Evolutionary conservation across 2,113 vertebrate species (phyloP).

Genomic region (Oreotrochilus melanogaster): DNA sequence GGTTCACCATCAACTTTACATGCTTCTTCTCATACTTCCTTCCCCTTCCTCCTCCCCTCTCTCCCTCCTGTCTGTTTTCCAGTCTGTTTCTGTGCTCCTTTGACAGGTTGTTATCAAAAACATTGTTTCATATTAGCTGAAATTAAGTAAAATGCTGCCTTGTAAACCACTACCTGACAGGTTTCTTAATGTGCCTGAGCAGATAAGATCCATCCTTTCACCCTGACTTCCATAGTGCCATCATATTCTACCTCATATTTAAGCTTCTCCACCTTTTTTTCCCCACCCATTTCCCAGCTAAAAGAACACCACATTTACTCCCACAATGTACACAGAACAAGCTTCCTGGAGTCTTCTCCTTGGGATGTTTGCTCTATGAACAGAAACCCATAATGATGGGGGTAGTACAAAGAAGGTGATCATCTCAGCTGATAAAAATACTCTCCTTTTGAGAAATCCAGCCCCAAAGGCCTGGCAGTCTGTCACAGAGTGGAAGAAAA

Average conservation of each 20-base stretch:
- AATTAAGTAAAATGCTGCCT: slow-evolving; percentile 46
- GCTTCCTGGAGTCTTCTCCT: background rate
- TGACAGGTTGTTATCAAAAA: slow-evolving; percentile 57
- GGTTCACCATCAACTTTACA: background rate
- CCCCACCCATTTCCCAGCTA: background rate
- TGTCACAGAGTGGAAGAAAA: background rate
- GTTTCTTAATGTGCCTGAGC: slow-evolving; percentile 20
- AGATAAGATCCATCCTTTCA: background rate
- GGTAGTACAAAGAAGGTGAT: background rate
- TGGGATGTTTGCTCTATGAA: background rate
- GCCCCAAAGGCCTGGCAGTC: background rate
- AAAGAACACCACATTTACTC: background rate
- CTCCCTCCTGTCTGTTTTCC: background rate
- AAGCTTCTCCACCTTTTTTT: background rate
- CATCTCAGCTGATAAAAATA: background rate
- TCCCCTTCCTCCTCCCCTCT: background rate
- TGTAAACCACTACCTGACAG: slow-evolving; percentile 9
- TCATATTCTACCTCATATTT: background rate
- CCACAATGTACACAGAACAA: background rate
- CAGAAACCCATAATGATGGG: background rate
- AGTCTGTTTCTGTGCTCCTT: background rate
- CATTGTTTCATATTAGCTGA: slow-evolving; percentile 52
- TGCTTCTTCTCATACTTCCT: background rate
- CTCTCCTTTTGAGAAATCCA: background rate
- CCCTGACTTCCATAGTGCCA: background rate